phyloP scores from a whole-genome alignment of 2,888 invertebrate species.

The Empis livida region DNA sequence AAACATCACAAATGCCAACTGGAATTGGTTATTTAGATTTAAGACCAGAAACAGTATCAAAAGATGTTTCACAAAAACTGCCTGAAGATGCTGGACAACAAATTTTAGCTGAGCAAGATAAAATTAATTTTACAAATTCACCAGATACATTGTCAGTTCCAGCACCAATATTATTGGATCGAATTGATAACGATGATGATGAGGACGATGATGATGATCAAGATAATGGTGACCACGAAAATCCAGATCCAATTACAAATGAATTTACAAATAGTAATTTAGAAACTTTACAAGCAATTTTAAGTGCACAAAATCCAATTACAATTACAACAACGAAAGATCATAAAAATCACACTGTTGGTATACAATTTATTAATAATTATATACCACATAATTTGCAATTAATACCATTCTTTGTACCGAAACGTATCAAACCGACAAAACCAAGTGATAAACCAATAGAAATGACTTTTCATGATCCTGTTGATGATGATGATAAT shows the following conservation, averaged over 20 bases:
- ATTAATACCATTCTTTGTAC: conserved; percentile 19
- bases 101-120: not conserved
- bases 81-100: too few species aligned
- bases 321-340: not conserved
- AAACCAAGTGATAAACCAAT: too few species aligned
- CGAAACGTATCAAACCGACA: not conserved
- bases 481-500: too few species aligned
- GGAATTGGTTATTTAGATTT: not conserved
- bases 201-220: not conserved
- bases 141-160: not conserved
- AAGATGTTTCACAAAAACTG: too few species aligned
- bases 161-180: not conserved
- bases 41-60: conserved; percentile 5
- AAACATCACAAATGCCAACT: not conserved
- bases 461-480: too few species aligned
- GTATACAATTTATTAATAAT: conserved; percentile 11
- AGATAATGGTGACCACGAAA: too few species aligned
- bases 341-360: not conserved
- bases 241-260: too few species aligned
- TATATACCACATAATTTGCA: conserved; percentile 25
- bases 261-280: too few species aligned
- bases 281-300: not conserved
- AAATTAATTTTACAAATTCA: too few species aligned
- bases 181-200: not conserved
- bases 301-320: not conserved